Base-by-base conservation (phyloP, 2,113 vertebrate genomes). In the Brienomyrus brachyistius region DNA sequence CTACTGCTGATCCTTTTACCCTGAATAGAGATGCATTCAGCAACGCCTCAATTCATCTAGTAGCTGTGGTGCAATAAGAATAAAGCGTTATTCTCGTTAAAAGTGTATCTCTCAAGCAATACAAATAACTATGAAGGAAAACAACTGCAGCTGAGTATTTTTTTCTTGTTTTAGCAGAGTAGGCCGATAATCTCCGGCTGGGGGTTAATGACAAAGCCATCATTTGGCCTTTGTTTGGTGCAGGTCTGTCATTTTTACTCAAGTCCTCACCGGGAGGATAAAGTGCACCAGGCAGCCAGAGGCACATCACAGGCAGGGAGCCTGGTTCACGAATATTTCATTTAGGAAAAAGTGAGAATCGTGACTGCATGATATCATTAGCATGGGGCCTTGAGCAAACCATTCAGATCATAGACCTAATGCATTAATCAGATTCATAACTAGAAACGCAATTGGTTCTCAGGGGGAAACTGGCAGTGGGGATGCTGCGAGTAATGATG, bases 241-340 rank as follows among this genome's bases (percentile, higher is more conserved):
- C 87, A 74, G 88, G 80, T 80, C 74, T 82, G 88, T 89, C 50
- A 40, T 43, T 35, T 89, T 82, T 54, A 51, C 88, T 80, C 74
- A 89, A 43, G 31, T 52, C 50, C 88, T 89, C 50, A 4, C 27
- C 5, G 11, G 31, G 50, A 74, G 47, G 51, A 52, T 77, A 5
- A 56, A 56, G 27, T 43, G 48, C 35, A 10, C 74, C 0, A 23
- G 23, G 56, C 62, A 62, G 15, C 51, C 31, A 43, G 43, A 50
- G 40, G 6, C 66, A 35, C 1, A 0, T 23, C 66, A 52, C 43
- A 77, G 40, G n/a, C 23, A 74, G 66, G 62, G 88, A 51, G 31
- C 45, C 66, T 23, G 13, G n/a, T 17, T 77, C 13, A 31, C 45
- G 0, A 51, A 23, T 43, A 27, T 56, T 82, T 45, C 27, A 54